Base-by-base conservation (phyloP, 2,797 vertebrate species). In the Rhabdomys pumilio region DNA sequence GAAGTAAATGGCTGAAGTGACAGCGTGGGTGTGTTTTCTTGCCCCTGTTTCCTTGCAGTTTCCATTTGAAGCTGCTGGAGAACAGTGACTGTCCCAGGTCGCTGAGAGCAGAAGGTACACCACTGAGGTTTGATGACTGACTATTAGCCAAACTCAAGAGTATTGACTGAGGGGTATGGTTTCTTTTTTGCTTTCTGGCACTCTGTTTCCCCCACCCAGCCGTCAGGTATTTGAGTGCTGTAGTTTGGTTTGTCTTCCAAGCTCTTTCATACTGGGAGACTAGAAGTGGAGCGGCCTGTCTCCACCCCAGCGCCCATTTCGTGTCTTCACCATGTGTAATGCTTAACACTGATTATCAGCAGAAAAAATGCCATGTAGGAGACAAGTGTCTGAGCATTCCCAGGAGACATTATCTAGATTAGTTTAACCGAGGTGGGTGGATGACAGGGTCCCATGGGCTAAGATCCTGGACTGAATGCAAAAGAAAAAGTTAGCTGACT, bases 181-280 rank as follows among this genome's bases (percentile, higher is more conserved):
- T 63, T 24, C 29, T 34, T 44, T 5, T n/a, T 38, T 17, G 8
- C 55, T 75, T 86, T 65, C 22, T 77, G 12, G 41, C 57, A 57
- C 57, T 63, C 63, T 10, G 0, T 7, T 17, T 89, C 20, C 53
- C 55, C n/a, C 4, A 15, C 55, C n/a, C 6, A 15, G 3, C 1
- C 0, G 0, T 3, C 65, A n/a, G 15, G 15, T 9, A 3, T 73
- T 11, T 3, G 0, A 14, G 12, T 76, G 20, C 53, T 47, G 29
- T 6, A 15, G 41, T 53, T 76, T 75, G 41, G 41, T n/a, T n/a
- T 50, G 41, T 26, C 41, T 34, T 50, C 67, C 80, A 61, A n/a
- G 44, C 2, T 6, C 14, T 65, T 76, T 19, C 9, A 6, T 59
- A 34, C 55, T 61, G 4, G 9, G 31, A 83, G 31, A 75, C 24